Evolutionary conservation across 2,888 invertebrate genomes (phyloP), one percentile per base, ranked within the genome.

Genomic region (Uloborus plumipes): DNA sequence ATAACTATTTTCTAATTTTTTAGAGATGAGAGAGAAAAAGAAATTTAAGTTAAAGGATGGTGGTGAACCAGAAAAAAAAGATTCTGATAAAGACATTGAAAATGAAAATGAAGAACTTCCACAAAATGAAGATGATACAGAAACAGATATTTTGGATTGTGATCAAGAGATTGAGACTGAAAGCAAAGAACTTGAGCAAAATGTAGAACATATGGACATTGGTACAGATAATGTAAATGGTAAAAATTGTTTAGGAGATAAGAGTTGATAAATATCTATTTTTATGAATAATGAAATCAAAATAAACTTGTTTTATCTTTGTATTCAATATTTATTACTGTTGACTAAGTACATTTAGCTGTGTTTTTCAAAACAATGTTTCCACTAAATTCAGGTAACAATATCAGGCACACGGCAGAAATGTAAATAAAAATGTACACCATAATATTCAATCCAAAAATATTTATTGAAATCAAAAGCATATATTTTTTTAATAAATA

Each of bases 1-100:
- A 20, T 58, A 20, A 58, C 15, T 20, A 7, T 58, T 51, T 50
- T 59, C n/a, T 39, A 20, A 18, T 62, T 77, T n/a, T 55, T 31
- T 51, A 84, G 84, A 84, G 65, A 84, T 78, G 79, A 49, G 74
- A 66, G 80, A 84, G 14, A 84, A 80, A 22, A 84, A 84, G 61
- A 71, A 72, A 71, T 82, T 71, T 16, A 82, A 82, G 72, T 22
- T 76, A 13, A 82, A 82, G 61, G 75, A 69, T 18, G 65, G 39
- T 18, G 62, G 39, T 18, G 62, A 55, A 58, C 53, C 59, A 11
- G 61, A 20, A n/a, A 15, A 50, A 31, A 69, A 47, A 58, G 58
- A 58, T 18, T 20, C 50, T 11, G 49, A 64, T 11, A 65, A n/a
- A 2, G 71, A 71, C 3, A 39, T 39, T 39, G 39, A 39, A 39